phyloP scores from a whole-genome alignment of 2,113 vertebrate species.

The Varanus komodoensis region DNA sequence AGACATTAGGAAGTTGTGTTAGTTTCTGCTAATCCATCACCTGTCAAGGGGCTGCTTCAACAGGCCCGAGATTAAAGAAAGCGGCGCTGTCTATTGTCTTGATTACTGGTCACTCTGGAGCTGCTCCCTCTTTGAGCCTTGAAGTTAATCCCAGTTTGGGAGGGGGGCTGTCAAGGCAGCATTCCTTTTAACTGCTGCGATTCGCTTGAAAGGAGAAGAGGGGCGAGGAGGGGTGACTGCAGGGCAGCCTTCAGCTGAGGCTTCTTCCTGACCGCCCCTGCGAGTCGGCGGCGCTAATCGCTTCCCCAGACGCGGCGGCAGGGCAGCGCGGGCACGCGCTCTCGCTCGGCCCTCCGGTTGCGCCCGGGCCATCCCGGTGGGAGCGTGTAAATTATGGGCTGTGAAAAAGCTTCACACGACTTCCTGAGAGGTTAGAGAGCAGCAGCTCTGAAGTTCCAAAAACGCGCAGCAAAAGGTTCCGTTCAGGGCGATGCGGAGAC shows the following conservation, averaged over 20 bases:
- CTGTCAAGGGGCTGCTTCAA: conserved; percentile 73
- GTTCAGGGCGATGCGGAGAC: not conserved
- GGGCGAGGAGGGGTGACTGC: not conserved
- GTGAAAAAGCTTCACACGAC: not conserved
- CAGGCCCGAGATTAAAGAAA: conserved; percentile 32
- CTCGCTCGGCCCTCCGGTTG: not conserved
- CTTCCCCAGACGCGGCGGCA: not conserved
- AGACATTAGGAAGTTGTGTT: conserved; percentile 63
- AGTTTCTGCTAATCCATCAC: conserved; percentile 76
- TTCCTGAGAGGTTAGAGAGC: not conserved
- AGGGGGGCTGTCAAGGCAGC: conserved; percentile 18
- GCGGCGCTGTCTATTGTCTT: conserved; percentile 51
- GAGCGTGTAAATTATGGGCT: rapidly evolving
- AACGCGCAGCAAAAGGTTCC: conserved; percentile 6
- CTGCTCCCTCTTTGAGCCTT: conserved; percentile 27
- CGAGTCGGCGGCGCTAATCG: rapidly evolving
- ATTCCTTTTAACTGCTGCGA: conserved; percentile 22
- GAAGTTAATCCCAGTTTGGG: conserved; percentile 35
- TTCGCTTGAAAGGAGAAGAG: not conserved
- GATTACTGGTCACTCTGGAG: conserved; percentile 22
- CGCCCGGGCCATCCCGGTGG: not conserved
- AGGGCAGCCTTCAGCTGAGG: not conserved
- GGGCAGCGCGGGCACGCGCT: not conserved
- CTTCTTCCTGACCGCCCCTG: not conserved
- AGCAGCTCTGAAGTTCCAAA: not conserved